These are phyloP conservation scores for Calameuta idolon DNA, from an alignment of 2,888 invertebrate species.

Conservation along the genomic window DNA sequence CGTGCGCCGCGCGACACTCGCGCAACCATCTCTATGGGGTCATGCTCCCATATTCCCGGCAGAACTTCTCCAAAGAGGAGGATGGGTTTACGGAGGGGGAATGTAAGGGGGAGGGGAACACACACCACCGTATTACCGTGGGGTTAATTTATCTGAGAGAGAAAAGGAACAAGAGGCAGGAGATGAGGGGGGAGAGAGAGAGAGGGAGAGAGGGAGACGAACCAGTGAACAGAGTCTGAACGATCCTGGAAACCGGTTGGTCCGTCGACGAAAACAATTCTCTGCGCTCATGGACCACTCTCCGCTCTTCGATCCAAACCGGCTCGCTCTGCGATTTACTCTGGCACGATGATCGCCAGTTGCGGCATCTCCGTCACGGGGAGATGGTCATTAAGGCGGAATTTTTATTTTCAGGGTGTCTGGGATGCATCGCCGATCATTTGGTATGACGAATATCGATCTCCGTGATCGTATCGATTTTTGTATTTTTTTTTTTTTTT, in stretches of 20 bases:
- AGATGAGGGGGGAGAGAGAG: not conserved
- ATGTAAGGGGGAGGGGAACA: constrained; percentile 13
- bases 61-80: constrained; percentile 24
- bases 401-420: not conserved
- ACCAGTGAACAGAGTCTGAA: not conserved
- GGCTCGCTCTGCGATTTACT: not conserved
- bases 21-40: not conserved
- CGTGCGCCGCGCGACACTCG: not conserved
- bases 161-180: constrained; percentile 12
- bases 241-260: not conserved
- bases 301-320: not conserved
- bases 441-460: not conserved
- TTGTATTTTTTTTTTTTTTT: not conserved
- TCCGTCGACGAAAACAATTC: not conserved
- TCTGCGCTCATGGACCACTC: not conserved
- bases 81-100: constrained; percentile 3
- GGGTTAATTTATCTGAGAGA: constrained; percentile 31
- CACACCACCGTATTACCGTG: constrained; percentile 22
- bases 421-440: not conserved
- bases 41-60: constrained; percentile 8
- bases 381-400: not conserved
- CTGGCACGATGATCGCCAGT: not conserved
- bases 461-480: not conserved
- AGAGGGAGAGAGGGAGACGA: not conserved
- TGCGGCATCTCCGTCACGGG: not conserved